Evolutionary conservation across 2,797 vertebrate genomes (phyloP).

Genomic region (Paramormyrops hopkinsi): DNA sequence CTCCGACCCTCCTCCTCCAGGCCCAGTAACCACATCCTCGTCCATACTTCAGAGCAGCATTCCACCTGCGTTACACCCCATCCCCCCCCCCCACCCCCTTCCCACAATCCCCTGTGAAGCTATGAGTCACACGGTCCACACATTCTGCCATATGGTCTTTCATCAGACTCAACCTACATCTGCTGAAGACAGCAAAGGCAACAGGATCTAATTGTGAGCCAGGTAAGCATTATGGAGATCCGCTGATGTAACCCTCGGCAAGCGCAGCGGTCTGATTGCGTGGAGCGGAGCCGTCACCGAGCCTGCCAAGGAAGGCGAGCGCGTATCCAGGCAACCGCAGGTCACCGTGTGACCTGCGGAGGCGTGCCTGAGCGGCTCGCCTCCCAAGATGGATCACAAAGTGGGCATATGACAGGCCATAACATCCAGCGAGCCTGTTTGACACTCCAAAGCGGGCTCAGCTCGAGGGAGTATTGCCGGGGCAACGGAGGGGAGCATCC

Average conservation of each 20-base stretch:
- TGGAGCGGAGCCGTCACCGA: neutral
- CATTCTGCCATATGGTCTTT: neutral
- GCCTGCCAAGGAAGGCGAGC: conserved; percentile 11
- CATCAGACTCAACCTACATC: neutral
- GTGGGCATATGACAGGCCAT: conserved; percentile 34
- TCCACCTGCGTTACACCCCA: neutral
- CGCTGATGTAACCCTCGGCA: neutral
- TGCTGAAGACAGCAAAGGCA: conserved; percentile 4
- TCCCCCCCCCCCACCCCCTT: neutral
- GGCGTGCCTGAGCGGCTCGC: neutral
- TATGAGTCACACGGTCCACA: neutral
- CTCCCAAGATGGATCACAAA: conserved; percentile 38
- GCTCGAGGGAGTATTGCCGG: conserved; percentile 19
- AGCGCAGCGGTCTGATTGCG: conserved; percentile 10
- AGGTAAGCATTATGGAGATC: neutral
- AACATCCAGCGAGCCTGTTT: conserved; percentile 28
- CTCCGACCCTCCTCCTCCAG: neutral
- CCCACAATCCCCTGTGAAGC: neutral
- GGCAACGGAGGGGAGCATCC: neutral
- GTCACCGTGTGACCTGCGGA: neutral
- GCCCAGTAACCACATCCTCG: neutral
- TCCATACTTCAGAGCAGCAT: neutral
- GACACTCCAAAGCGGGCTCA: conserved; percentile 43
- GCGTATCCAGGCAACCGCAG: conserved; percentile 16
- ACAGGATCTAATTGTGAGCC: neutral